Conservation (phyloP, 2,797 vertebrate species). For the Characodon lateralis region DNA sequence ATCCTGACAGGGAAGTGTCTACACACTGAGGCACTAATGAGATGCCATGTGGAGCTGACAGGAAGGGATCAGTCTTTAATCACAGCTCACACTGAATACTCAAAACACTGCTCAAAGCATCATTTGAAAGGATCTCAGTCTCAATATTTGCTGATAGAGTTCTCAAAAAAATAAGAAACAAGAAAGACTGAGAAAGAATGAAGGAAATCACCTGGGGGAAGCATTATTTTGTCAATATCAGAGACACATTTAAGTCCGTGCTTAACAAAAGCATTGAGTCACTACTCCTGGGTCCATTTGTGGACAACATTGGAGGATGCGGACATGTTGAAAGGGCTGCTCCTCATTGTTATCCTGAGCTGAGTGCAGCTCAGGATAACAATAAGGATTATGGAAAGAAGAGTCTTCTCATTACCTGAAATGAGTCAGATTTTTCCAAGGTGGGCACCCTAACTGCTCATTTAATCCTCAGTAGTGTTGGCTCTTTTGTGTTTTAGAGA, state of each 20-base stretch:
- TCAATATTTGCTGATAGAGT: conserved; percentile 32
- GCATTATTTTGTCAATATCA: conserved; percentile 1
- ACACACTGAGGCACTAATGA: conserved; percentile 47
- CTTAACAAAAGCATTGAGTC: conserved; percentile 16
- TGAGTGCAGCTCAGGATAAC: conserved; percentile 9
- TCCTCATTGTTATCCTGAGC: neutral
- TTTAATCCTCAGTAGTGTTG: conserved; percentile 62
- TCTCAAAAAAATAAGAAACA: neutral
- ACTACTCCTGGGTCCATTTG: conserved; percentile 2
- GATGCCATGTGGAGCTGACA: conserved; percentile 53
- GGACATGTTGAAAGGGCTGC: conserved; percentile 3
- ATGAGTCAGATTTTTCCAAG: conserved; percentile 54
- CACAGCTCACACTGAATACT: conserved; percentile 27
- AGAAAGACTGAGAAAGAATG: neutral
- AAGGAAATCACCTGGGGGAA: conserved; percentile 12
- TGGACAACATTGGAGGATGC: conserved; percentile 4
- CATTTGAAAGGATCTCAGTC: conserved; percentile 19
- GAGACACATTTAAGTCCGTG: neutral
- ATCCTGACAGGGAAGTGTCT: conserved; percentile 26
- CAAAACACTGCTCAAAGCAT: conserved; percentile 41
- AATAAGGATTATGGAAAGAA: conserved; percentile 43
- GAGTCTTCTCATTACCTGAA: conserved; percentile 62
- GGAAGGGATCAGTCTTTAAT: conserved; percentile 53
- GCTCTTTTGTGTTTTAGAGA: conserved; percentile 59
- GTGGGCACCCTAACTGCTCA: conserved; percentile 29